phyloP scores from a whole-genome alignment of 2,797 vertebrate species.

The Aythya fuligula region DNA sequence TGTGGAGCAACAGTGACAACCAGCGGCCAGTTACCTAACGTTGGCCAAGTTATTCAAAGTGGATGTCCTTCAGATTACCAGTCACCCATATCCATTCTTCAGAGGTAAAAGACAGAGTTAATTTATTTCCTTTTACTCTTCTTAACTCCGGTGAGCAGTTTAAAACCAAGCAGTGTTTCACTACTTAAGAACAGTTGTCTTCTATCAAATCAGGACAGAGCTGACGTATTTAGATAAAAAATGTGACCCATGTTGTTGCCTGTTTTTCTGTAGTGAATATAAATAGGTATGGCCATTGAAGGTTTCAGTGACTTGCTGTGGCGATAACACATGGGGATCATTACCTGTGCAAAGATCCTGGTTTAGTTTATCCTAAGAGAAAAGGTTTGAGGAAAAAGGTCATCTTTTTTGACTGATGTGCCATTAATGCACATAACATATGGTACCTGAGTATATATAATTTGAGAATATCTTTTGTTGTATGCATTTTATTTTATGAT shows the following conservation, averaged over 20 bases:
- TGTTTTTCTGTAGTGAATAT: background rate
- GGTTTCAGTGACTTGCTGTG: background rate
- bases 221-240: background rate
- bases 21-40: constrained; percentile 59
- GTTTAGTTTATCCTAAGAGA: background rate
- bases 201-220: background rate
- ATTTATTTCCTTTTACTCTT: background rate
- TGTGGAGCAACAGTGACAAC: constrained; percentile 82
- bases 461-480: background rate
- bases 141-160: background rate
- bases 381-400: background rate
- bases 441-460: background rate
- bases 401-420: background rate
- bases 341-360: background rate
- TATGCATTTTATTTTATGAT: background rate
- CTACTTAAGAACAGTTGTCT: background rate
- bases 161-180: background rate
- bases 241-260: background rate
- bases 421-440: background rate
- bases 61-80: background rate
- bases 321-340: background rate
- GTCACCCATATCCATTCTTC: background rate
- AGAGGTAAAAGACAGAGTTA: background rate
- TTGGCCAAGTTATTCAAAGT: background rate
- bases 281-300: background rate